Conservation (phyloP, 23 tunicate species). For the Phallusia fumigata region DNA sequence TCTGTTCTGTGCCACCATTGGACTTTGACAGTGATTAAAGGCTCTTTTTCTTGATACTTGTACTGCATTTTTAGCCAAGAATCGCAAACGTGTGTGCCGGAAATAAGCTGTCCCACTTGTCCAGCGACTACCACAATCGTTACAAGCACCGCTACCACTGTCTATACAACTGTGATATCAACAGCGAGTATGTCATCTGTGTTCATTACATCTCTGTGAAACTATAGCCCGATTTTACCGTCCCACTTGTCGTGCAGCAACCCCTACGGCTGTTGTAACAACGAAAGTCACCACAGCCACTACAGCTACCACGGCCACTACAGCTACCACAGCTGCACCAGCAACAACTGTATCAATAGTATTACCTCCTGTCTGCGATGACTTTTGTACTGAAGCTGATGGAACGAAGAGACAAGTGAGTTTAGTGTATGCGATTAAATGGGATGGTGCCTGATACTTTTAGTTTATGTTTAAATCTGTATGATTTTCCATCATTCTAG, state of each 20-base stretch:
- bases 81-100: slow-evolving; percentile 42
- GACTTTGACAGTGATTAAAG: no score
- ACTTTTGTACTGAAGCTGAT: background rate
- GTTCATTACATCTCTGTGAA: background rate
- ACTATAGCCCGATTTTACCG: background rate
- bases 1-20: no score
- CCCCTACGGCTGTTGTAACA: background rate
- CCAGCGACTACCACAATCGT: slow-evolving; percentile 46
- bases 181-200: slow-evolving; percentile 21
- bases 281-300: slow-evolving; percentile 1
- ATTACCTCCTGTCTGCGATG: background rate
- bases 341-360: background rate
- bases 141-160: slow-evolving; percentile 31
- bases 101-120: slow-evolving; percentile 39
- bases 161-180: slow-evolving; percentile 16
- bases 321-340: background rate
- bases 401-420: background rate
- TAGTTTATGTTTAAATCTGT: no score
- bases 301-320: background rate
- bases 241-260: background rate
- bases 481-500: no score
- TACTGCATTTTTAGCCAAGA: slow-evolving; percentile 35
- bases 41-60: background rate
- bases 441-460: no score
- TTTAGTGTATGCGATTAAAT: background rate